Conservation (phyloP, 2,888 invertebrate genomes). For the Lapara coniferarum region DNA sequence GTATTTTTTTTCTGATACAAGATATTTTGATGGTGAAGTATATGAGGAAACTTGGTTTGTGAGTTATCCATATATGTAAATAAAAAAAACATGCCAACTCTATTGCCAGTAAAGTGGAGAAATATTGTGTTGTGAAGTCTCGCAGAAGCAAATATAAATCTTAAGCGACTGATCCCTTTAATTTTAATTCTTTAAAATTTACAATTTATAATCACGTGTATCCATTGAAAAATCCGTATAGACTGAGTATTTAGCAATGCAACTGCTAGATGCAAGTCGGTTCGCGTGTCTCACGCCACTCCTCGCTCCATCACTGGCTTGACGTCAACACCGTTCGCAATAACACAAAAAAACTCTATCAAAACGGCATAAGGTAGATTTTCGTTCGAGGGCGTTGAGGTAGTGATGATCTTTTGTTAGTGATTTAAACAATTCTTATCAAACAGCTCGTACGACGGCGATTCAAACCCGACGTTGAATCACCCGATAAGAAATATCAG, state of each 20-base stretch:
- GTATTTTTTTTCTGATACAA: background rate
- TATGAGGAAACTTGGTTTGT: too few relatives aligned
- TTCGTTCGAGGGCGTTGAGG: fast-evolving
- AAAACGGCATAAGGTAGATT: background rate
- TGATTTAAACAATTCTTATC: slow-evolving; percentile 56
- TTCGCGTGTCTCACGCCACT: slow-evolving; percentile 74
- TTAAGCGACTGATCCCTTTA: too few relatives aligned
- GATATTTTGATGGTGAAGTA: too few relatives aligned
- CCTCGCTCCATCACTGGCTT: slow-evolving; percentile 35
- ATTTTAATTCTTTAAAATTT: too few relatives aligned
- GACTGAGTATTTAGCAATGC: slow-evolving; percentile 63
- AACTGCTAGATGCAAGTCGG: slow-evolving; percentile 65
- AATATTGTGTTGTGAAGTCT: too few relatives aligned
- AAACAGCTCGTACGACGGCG: slow-evolving; percentile 60
- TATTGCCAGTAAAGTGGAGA: too few relatives aligned
- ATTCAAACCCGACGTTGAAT: slow-evolving; percentile 61
- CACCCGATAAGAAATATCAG: slow-evolving; percentile 60
- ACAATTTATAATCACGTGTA: slow-evolving; percentile 57
- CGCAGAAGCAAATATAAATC: too few relatives aligned
- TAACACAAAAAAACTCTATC: slow-evolving; percentile 32
- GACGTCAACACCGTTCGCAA: slow-evolving; percentile 33
- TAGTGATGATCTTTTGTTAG: slow-evolving; percentile 34
- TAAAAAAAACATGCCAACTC: too few relatives aligned
- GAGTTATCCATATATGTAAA: too few relatives aligned
- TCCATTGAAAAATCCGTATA: slow-evolving; percentile 66